Conservation (phyloP, 30 jellyfish, hydroid and myxozoan genomes). For the Rhopilema esculentum region DNA sequence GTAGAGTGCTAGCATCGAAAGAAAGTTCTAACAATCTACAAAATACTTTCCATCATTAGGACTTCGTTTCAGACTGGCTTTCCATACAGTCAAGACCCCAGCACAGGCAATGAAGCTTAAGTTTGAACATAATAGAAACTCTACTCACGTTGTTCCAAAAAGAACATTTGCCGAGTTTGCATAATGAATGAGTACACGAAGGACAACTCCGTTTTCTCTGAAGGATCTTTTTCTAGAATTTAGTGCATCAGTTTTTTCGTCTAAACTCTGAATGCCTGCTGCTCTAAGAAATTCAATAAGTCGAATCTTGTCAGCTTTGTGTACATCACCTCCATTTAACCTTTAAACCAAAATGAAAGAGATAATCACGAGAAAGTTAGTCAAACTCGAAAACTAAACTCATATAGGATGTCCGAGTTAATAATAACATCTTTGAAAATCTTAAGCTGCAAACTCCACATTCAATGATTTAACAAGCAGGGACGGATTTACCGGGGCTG, state of each 20-base stretch:
- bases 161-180: conserved; percentile 68
- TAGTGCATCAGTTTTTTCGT: conserved; percentile 79
- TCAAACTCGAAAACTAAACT: too few relatives aligned
- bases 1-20: too few relatives aligned
- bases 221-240: conserved; percentile 76
- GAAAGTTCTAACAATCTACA: too few relatives aligned
- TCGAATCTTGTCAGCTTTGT: conserved; percentile 78
- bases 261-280: conserved; percentile 64
- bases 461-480: too few relatives aligned
- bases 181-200: conserved; percentile 78
- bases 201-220: conserved; percentile 92
- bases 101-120: too few relatives aligned
- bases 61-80: too few relatives aligned
- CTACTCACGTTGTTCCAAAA: conserved; percentile 80
- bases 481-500: too few relatives aligned
- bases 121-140: neutral
- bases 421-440: too few relatives aligned
- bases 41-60: too few relatives aligned
- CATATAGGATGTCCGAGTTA: too few relatives aligned
- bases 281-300: conserved; percentile 78
- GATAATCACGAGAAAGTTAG: neutral
- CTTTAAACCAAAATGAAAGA: conserved; percentile 37
- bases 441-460: too few relatives aligned
- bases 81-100: too few relatives aligned
- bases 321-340: conserved; percentile 34